Evolutionary conservation across 2,113 vertebrate species (phyloP).

Genomic region (Vulpes ferrilata): DNA sequence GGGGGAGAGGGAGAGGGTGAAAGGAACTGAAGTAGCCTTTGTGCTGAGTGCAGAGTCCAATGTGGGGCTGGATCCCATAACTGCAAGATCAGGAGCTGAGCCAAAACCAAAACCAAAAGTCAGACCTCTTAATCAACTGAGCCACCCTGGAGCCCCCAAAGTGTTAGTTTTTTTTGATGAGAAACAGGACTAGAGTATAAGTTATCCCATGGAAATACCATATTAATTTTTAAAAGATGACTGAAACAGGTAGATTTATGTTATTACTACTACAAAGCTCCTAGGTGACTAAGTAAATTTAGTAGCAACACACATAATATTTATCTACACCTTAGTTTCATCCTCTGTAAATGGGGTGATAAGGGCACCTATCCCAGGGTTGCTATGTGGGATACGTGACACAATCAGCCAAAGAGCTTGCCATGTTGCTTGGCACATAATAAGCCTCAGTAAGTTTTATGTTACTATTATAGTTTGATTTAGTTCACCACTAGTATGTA

Average conservation of each 20-base stretch:
- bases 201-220: background rate
- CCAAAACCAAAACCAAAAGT: background rate
- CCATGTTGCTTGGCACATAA: background rate
- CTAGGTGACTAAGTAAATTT: background rate
- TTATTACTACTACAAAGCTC: background rate
- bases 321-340: background rate
- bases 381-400: background rate
- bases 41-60: background rate
- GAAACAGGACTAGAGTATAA: background rate
- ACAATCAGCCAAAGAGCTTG: background rate
- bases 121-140: background rate
- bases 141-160: background rate
- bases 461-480: background rate
- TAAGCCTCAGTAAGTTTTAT: background rate
- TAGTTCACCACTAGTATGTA: background rate
- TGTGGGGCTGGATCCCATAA: background rate
- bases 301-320: background rate
- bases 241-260: background rate
- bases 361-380: background rate
- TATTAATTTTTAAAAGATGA: background rate
- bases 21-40: background rate
- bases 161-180: background rate
- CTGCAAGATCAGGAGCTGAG: background rate
- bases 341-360: background rate
- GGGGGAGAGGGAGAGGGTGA: background rate